Evolutionary conservation across 2,113 vertebrate genomes (phyloP).

Genomic region (Neolamprologus devosi): DNA sequence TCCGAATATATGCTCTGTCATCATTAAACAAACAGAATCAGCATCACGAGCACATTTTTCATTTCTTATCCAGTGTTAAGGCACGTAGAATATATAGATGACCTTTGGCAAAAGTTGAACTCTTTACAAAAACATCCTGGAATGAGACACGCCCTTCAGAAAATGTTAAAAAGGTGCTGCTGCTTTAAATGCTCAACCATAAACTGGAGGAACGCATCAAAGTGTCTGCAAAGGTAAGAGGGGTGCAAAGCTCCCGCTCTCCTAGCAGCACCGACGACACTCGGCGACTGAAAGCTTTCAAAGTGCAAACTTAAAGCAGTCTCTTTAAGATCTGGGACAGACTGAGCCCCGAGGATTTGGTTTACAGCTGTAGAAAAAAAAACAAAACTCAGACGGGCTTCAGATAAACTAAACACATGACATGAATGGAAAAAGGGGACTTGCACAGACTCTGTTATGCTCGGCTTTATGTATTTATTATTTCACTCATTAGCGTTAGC

Average conservation of each 20-base stretch:
- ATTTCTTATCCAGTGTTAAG: slow-evolving; percentile 73
- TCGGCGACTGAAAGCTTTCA: background rate
- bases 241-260: background rate
- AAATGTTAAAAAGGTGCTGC: slow-evolving; percentile 26
- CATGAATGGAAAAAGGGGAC: background rate
- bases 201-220: background rate
- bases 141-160: background rate
- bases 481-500: background rate
- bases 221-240: background rate
- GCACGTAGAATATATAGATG: slow-evolving; percentile 44
- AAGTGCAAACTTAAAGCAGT: slow-evolving; percentile 35
- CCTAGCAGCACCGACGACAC: background rate
- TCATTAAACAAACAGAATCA: slow-evolving; percentile 1
- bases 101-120: slow-evolving; percentile 36
- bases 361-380: background rate
- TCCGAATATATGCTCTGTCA: background rate
- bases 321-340: background rate
- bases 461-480: background rate
- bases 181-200: background rate
- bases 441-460: background rate
- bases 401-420: background rate
- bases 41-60: slow-evolving; percentile 6
- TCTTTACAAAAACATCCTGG: slow-evolving; percentile 21
- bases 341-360: background rate
- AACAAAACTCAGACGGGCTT: background rate